Percentiles rank a stretch among this genome's conserved stretches.
These are phyloP conservation scores for Rhadinocentrus ornatus DNA, from an alignment of 2,797 vertebrate genomes.

Conservation along the genomic window DNA sequence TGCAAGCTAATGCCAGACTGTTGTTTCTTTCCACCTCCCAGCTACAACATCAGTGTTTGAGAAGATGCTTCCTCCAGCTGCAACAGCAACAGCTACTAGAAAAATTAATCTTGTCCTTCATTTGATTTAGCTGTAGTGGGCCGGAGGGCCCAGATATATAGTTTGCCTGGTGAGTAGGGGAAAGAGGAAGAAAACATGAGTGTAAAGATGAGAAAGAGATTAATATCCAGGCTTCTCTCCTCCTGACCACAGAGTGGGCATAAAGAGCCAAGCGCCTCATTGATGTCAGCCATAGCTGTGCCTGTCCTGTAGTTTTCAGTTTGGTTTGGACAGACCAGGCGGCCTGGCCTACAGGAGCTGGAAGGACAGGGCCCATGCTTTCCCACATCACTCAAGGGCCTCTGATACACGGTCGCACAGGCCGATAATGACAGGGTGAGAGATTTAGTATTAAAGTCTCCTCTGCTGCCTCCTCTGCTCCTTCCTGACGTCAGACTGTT, in stretches of 20 bases:
- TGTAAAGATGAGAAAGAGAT: conserved; percentile 71
- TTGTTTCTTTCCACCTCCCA: conserved; percentile 46
- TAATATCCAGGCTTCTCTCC: conserved; percentile 81
- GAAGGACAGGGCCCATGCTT: conserved; percentile 80
- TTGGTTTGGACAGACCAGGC: conserved; percentile 82
- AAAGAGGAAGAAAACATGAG: conserved; percentile 71
- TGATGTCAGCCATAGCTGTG: conserved; percentile 81
- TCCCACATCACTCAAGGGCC: conserved; percentile 85
- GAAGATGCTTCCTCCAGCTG: conserved; percentile 56
- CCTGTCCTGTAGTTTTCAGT: conserved; percentile 82
- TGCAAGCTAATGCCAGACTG: conserved; percentile 19
- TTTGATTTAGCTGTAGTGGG: conserved; percentile 70
- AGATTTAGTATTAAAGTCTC: conserved; percentile 85
- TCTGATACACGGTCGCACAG: conserved; percentile 84
- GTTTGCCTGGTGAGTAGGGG: conserved; percentile 64
- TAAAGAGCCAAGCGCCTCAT: conserved; percentile 76
- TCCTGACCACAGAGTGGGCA: conserved; percentile 81
- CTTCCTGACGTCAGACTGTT: conserved; percentile 83
- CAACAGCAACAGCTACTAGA: conserved; percentile 51
- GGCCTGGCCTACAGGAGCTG: conserved; percentile 76
- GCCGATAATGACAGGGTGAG: conserved; percentile 86
- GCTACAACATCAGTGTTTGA: conserved; percentile 43
- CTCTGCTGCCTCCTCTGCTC: conserved; percentile 76
- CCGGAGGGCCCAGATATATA: conserved; percentile 66
- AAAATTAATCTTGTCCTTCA: conserved; percentile 31